Evolutionary conservation across 30 jellyfish, hydroid and myxozoan species (phyloP), one percentile per base, ranked within the genome.

Genomic region (Thelohanellus kitauei): DNA sequence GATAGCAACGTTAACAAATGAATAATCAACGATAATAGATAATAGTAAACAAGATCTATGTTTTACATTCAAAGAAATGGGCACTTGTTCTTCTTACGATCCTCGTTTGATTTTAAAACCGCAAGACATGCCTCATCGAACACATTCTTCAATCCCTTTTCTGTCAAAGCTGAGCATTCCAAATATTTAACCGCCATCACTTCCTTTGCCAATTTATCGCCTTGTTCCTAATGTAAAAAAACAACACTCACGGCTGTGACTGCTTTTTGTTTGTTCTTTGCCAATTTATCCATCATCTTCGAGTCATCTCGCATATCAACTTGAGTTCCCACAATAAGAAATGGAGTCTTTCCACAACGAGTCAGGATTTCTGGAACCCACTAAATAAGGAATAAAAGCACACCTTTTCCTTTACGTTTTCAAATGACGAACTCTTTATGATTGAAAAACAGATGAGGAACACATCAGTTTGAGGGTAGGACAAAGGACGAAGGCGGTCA

Each of bases 311-410:
- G 52, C 25, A 78, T 44, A 57, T 78, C 97, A 14, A 78, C 88
- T 64, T 78, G 97, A 4, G 97, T 78, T 27, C 97, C 97, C 43
- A 78, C 97, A 16, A 78, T 80, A 23, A 78, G 58, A 39, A 62
- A 78, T 27, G 97, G 97, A 22, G 97, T 63, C 33, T 78, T 78
- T n/a, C 89, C 89, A 44, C 97, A 78, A 50, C 64, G 97, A 58
- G 63, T 88, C 4, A 85, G 66, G 45, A 78, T 78, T 39, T 78
- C 97, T 12, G 88, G 88, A 45, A 78, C 88, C 97, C 97, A 78
- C 97, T 78, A 40, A n/a, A n/a, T n/a, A n/a, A n/a, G n/a, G n/a
- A n/a, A 1, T n/a, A 0, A 20, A 21, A 39, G 43, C 78, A 23
- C 18, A 78, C 97, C 86, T 78, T 78, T 65, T 78, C 97, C 58